A percentile compares a stretch with the other conserved stretches of the same genome.
phyloP scores from a whole-genome alignment of 2,113 vertebrate genomes.

The Ornithorhynchus anatinus region DNA sequence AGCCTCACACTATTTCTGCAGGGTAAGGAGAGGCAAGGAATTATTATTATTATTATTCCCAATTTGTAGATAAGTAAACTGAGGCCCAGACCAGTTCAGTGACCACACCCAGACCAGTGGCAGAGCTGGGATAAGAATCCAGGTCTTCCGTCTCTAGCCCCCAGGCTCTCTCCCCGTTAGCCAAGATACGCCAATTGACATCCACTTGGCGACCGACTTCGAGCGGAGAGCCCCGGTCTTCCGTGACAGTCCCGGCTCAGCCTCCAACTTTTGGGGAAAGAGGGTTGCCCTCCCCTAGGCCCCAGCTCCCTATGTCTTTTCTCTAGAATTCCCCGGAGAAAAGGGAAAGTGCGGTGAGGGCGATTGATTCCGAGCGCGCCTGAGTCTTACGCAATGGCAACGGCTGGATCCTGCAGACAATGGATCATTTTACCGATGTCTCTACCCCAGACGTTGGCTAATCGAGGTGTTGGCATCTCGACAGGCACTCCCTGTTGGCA shows the following conservation, averaged over 20 bases:
- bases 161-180: too few relatives aligned
- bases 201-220: too few relatives aligned
- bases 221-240: too few relatives aligned
- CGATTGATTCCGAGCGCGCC: neutral
- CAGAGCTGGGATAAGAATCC: neutral
- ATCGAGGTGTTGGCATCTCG: neutral
- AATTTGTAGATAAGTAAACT: neutral
- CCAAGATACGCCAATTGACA: too few relatives aligned
- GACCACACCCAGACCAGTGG: neutral
- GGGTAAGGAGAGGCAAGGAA: too few relatives aligned
- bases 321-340: neutral
- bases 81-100: neutral
- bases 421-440: neutral
- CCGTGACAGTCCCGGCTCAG: too few relatives aligned
- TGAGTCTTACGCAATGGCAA: neutral
- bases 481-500: neutral
- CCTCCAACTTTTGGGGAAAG: too few relatives aligned
- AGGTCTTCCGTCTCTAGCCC: neutral
- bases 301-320: neutral
- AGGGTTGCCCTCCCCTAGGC: neutral
- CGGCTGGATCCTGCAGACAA: neutral
- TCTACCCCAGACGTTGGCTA: neutral
- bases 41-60: neutral
- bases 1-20: too few relatives aligned
- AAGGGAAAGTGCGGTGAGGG: accelerated